Evolutionary conservation across 2,888 invertebrate species (phyloP).

Genomic region (Dryocosmus kuriphilus): DNA sequence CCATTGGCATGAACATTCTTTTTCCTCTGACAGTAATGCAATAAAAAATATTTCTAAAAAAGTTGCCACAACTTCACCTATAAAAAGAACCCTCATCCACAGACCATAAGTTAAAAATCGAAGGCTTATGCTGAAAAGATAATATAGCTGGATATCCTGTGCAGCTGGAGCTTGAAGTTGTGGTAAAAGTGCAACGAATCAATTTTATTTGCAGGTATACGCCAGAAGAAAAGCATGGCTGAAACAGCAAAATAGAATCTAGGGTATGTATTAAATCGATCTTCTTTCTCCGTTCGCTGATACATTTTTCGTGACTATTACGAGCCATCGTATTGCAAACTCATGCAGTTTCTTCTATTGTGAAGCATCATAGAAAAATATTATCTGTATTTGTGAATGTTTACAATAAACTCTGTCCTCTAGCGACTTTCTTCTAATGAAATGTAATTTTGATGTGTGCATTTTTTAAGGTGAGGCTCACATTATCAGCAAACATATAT

Average conservation of each 20-base stretch:
- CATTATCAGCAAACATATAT: no score
- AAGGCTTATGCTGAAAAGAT: neutral
- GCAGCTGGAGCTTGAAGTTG: neutral
- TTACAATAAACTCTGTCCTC: neutral
- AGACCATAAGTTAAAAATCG: neutral
- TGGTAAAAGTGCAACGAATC: neutral
- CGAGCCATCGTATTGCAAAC: neutral
- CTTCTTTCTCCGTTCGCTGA: neutral
- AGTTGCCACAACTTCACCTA: neutral
- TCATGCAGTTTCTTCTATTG: constrained; percentile 22
- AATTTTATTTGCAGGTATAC: neutral
- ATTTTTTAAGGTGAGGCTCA: no score
- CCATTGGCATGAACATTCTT: neutral
- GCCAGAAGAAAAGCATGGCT: neutral
- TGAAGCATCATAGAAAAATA: neutral
- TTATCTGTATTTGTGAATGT: neutral
- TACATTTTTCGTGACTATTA: constrained; percentile 4
- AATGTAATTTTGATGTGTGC: no score
- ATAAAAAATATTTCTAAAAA: neutral
- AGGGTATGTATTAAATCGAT: constrained; percentile 15
- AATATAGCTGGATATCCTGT: neutral
- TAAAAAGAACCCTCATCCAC: neutral
- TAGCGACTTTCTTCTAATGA: no score
- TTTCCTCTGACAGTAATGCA: neutral
- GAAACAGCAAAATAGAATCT: neutral